Conservation (phyloP, 2,888 invertebrate species). For the Operophtera brumata region DNA sequence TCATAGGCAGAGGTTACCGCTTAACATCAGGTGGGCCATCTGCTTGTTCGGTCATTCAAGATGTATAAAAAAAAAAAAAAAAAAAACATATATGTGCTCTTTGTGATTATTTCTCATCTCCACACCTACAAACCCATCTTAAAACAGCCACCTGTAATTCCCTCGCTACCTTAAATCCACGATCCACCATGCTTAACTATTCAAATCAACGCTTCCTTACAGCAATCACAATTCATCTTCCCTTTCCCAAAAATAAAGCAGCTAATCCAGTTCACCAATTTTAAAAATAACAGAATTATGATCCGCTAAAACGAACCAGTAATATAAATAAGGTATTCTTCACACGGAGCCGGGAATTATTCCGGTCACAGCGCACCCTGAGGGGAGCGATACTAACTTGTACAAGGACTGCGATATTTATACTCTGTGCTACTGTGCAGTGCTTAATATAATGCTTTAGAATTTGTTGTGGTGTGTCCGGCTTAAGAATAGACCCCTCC, state of each 20-base stretch:
- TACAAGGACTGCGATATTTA: slow-evolving; percentile 18
- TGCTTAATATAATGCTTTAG: slow-evolving; percentile 1
- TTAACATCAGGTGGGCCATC: no score
- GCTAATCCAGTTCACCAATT: slow-evolving; percentile 10
- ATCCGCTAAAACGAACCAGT: slow-evolving; percentile 16
- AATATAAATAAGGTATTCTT: slow-evolving; percentile 34
- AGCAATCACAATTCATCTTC: background rate
- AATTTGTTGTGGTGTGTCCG: background rate
- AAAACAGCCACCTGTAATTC: no score
- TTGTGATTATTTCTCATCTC: no score
- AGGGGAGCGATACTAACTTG: slow-evolving; percentile 38
- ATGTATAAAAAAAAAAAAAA: no score
- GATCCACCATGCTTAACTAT: background rate
- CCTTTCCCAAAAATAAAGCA: background rate
- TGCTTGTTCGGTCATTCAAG: no score
- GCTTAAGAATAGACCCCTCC: no score
- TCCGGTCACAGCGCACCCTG: slow-evolving; percentile 46
- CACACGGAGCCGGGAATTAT: slow-evolving; percentile 43
- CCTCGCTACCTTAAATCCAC: no score
- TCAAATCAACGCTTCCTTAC: background rate
- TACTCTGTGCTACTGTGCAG: slow-evolving; percentile 6
- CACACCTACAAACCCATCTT: no score
- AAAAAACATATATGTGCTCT: no score
- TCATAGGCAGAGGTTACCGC: no score
- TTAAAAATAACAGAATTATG: slow-evolving; percentile 22